Evolutionary conservation across 2,888 invertebrate genomes (phyloP).

Genomic region (Dasypolia templi): DNA sequence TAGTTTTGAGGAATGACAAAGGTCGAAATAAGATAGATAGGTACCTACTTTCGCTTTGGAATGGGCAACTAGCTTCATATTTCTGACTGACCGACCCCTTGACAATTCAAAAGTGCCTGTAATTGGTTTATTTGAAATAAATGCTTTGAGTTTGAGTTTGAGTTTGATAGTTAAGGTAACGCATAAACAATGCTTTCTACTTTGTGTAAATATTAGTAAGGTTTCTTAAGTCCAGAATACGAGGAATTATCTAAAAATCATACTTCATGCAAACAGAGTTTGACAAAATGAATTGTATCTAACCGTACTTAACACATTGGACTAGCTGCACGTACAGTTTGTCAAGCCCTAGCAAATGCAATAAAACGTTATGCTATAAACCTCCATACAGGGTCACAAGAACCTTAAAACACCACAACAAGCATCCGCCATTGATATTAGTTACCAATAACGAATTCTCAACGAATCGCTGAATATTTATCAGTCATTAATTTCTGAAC

Average conservation of each 20-base stretch:
- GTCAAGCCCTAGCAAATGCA: not conserved
- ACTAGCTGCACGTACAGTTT: not conserved
- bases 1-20: not conserved
- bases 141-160: no score
- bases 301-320: not conserved
- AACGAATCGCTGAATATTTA: conserved; percentile 64
- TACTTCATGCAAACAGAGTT: not conserved
- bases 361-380: conserved; percentile 33
- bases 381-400: conserved; percentile 39
- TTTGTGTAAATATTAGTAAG: not conserved
- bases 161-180: not conserved
- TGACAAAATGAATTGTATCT: not conserved
- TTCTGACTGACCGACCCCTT: no score
- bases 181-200: not conserved
- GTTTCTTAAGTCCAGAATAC: not conserved
- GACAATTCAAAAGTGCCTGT: no score
- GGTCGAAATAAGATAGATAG: not conserved
- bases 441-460: conserved; percentile 51
- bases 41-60: no score
- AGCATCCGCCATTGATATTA: conserved; percentile 43
- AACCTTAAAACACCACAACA: conserved; percentile 55
- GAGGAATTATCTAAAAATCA: not conserved
- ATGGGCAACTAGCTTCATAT: no score
- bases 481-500: conserved; percentile 63
- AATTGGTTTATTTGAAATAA: no score